These are phyloP conservation scores for Caracal caracal DNA, from an alignment of 2,113 vertebrate genomes.

Conservation along the genomic window DNA sequence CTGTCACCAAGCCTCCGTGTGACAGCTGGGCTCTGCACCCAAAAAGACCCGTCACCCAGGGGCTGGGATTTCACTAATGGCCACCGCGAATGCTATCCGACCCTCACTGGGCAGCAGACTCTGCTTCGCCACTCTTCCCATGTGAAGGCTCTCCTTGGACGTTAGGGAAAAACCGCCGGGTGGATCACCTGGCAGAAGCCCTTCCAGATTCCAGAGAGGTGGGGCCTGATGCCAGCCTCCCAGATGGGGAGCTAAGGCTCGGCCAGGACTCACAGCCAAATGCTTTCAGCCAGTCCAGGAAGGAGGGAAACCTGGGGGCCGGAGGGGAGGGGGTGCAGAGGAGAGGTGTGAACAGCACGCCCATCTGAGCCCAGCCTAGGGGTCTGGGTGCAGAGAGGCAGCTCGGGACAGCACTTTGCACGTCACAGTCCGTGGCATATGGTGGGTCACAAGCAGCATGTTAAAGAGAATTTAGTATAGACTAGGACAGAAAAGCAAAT, in stretches of 20 bases:
- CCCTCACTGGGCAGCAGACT: too few relatives aligned
- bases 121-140: background rate
- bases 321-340: background rate
- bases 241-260: background rate
- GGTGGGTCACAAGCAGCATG: background rate
- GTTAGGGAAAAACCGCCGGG: background rate
- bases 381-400: accelerated
- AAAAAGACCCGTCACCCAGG: background rate
- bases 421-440: background rate
- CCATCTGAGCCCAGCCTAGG: background rate
- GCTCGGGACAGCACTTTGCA: background rate
- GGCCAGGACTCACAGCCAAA: background rate
- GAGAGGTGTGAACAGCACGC: accelerated
- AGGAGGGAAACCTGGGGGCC: background rate
- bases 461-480: background rate
- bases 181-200: background rate
- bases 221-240: background rate
- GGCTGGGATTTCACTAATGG: background rate
- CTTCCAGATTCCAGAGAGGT: background rate
- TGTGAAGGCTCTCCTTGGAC: background rate
- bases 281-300: background rate
- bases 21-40: background rate
- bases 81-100: background rate
- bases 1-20: background rate
- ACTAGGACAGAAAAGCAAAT: constrained; percentile 30